Base-by-base conservation (phyloP, 2,888 invertebrate genomes). In the Archips crataeganus region DNA sequence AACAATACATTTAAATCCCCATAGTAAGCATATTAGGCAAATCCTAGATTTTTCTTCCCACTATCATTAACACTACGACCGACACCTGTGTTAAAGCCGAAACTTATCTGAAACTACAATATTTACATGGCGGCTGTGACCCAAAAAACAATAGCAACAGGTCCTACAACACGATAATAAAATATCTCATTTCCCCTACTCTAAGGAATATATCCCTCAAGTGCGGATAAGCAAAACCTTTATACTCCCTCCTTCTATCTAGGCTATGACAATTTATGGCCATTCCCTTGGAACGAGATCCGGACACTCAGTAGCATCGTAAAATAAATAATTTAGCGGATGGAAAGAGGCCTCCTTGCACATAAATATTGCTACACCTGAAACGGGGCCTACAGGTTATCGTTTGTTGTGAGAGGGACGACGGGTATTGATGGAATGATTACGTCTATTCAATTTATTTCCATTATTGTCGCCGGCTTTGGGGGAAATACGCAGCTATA, bases 301-400 rank as follows among this genome's bases (percentile, higher is more conserved):
- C 87, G 89, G 88, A 89, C 90, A 91, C 90, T 91, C 90, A 88
- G 83, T 85, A 81, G 85, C 82, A 77, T 89, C 90, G 89, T 92
- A 90, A 92, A 92, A 89, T 89, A 90, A 90, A 90, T 89, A 88
- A 91, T 91, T 90, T 91, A 89, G 89, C 82, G 81, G 80, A 80
- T 78, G 77, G 78, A 78, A 75, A 71, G 75, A 78, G 79, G 82
- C 80, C 79, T 79, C 75, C 77, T 71, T 79, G 76, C 80, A 81
- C 82, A 87, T 87, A 89, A 85, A 88, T 89, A 88, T 86, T 79
- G 80, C 79, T 85, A 79, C 84, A 86, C 85, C 83, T 85, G 81
- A 79, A 80, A 68, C 79, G 79, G 78, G 79, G 78, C 80, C 81
- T 77, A 78, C 79, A 84, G 82, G 84, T 87, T 88, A 87, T 86